Evolutionary conservation across 2,888 invertebrate species (phyloP).

Genomic region (Biston stratarius): DNA sequence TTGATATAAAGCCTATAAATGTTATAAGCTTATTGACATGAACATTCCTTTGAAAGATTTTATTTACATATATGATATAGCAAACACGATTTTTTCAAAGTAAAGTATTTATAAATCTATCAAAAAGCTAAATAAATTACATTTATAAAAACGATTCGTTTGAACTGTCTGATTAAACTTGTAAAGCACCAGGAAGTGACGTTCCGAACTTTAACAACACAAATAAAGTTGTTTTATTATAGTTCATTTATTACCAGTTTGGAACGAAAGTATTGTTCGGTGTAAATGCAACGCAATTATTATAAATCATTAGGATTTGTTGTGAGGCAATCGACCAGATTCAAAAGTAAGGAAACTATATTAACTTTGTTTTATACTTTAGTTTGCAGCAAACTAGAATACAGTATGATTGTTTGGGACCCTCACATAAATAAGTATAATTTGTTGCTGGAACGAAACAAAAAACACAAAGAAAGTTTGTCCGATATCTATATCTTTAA

Average conservation of each 20-base stretch:
- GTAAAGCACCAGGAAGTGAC: slow-evolving; percentile 3
- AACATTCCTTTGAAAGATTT: neutral
- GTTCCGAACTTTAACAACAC: slow-evolving; percentile 15
- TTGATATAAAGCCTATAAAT: neutral
- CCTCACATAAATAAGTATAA: too few species aligned
- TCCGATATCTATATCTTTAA: too few species aligned
- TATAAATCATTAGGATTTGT: too few species aligned
- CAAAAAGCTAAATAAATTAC: slow-evolving; percentile 7
- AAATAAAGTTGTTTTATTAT: slow-evolving; percentile 23
- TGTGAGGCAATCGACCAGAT: too few species aligned
- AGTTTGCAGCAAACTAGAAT: too few species aligned
- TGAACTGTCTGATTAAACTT: slow-evolving; percentile 2
- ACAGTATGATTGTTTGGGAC: too few species aligned
- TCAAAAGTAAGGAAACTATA: too few species aligned
- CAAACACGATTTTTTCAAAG: neutral
- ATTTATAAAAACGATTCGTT: slow-evolving; percentile 1
- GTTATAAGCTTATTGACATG: neutral
- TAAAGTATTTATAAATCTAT: too few species aligned
- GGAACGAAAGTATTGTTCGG: slow-evolving; percentile 4
- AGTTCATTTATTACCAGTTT: slow-evolving; percentile 24
- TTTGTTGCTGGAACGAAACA: too few species aligned
- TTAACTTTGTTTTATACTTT: too few species aligned
- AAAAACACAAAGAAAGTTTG: too few species aligned
- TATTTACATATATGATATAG: too few species aligned
- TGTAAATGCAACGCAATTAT: neutral